Evolutionary conservation across 2,888 invertebrate genomes (phyloP).

Genomic region (Plebejus argus): DNA sequence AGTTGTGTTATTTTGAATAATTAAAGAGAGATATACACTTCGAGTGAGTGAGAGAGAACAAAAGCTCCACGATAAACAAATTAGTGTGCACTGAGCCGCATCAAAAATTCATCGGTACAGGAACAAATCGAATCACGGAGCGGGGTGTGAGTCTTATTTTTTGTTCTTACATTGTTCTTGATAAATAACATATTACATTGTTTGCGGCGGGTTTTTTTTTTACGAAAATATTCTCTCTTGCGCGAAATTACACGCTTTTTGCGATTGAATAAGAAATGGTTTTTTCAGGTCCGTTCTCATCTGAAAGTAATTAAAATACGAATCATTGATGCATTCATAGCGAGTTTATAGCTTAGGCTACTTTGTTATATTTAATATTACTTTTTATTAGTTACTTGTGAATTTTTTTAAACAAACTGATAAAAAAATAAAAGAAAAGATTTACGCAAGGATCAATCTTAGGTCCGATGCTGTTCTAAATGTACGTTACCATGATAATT

Average conservation of each 20-base stretch:
- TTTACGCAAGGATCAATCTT: background rate
- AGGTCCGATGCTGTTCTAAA: background rate
- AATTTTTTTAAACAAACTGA: background rate
- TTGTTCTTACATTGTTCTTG: constrained; percentile 56
- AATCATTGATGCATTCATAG: background rate
- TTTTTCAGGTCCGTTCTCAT: background rate
- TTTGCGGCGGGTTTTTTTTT: constrained; percentile 33
- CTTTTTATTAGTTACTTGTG: background rate
- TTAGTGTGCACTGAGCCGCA: constrained; percentile 78
- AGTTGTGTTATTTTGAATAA: constrained; percentile 53
- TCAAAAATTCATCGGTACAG: constrained; percentile 79
- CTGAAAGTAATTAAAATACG: background rate
- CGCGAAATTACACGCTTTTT: background rate
- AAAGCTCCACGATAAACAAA: constrained; percentile 75
- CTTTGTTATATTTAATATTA: background rate
- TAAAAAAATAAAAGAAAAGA: background rate
- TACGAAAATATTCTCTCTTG: constrained; percentile 12
- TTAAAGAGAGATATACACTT: constrained; percentile 56
- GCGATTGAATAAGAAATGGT: background rate
- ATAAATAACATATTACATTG: constrained; percentile 58
- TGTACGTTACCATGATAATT: background rate
- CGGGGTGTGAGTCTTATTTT: constrained; percentile 66
- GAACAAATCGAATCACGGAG: constrained; percentile 79
- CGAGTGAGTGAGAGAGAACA: constrained; percentile 57
- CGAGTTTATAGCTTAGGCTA: background rate